phyloP scores from a whole-genome alignment of 2,888 invertebrate genomes.

The Epistrophe grossulariae region DNA sequence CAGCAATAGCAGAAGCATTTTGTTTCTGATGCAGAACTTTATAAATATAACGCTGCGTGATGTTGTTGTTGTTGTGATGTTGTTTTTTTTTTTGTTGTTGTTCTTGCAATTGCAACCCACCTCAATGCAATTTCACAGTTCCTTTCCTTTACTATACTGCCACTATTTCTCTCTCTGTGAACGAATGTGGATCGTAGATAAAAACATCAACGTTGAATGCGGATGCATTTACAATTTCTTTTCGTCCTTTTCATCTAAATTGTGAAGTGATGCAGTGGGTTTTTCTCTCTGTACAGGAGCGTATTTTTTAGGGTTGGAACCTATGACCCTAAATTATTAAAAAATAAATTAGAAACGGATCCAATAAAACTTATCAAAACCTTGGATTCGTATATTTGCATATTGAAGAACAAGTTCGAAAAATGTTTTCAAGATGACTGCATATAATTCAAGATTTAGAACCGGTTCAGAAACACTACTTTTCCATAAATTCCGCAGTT shows the following conservation, averaged over 20 bases:
- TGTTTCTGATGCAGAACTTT: background rate
- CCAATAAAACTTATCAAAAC: no score
- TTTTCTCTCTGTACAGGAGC: background rate
- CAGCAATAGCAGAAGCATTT: background rate
- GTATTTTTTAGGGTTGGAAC: background rate
- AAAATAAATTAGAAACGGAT: no score
- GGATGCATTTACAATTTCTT: conserved; percentile 72
- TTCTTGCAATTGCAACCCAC: conserved; percentile 11
- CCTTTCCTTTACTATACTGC: conserved; percentile 45
- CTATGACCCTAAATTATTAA: background rate
- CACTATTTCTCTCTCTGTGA: conserved; percentile 3
- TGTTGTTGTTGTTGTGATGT: background rate
- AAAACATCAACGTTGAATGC: conserved; percentile 72
- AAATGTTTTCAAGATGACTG: no score
- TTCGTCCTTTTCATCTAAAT: conserved; percentile 59
- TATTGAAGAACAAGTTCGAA: no score
- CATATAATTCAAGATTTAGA: no score
- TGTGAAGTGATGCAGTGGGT: conserved; percentile 20
- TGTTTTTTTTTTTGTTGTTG: no score
- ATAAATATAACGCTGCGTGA: background rate
- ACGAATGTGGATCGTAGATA: conserved; percentile 69
- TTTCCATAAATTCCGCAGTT: background rate
- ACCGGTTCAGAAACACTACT: no score
- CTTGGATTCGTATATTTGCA: no score
- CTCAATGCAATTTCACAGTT: conserved; percentile 73